A percentile compares a stretch with the other conserved stretches of the same genome.
Conservation (phyloP, 2,888 invertebrate genomes). For the Rhagonycha fulva region DNA sequence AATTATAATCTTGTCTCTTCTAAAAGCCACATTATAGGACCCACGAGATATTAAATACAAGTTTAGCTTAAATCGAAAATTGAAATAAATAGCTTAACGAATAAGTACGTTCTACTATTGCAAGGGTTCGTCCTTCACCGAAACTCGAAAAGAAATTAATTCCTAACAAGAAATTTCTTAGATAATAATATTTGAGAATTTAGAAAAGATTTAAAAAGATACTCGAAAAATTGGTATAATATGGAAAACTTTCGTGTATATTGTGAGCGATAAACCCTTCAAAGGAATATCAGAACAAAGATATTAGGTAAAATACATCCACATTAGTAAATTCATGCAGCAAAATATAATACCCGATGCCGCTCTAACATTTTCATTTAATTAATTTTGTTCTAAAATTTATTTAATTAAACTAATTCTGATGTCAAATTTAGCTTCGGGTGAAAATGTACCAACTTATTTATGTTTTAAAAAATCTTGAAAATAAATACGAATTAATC, state of each 20-base stretch:
- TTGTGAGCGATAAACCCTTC: neutral
- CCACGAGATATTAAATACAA: conserved; percentile 11
- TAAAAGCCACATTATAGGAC: conserved; percentile 14
- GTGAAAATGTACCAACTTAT: too few species aligned
- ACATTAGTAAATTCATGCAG: neutral
- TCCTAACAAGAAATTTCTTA: too few species aligned
- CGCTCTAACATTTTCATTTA: neutral
- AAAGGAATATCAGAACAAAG: neutral
- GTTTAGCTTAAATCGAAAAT: neutral
- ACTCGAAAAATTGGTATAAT: neutral
- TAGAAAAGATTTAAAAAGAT: too few species aligned
- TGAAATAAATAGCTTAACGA: neutral
- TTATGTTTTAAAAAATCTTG: too few species aligned
- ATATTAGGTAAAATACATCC: neutral
- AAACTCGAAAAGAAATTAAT: too few species aligned
- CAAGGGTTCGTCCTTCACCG: too few species aligned
- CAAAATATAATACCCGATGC: neutral
- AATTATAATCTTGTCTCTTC: conserved; percentile 18
- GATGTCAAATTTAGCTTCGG: too few species aligned
- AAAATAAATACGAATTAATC: neutral
- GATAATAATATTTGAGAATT: neutral
- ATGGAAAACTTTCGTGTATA: neutral
- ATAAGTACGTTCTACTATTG: neutral
- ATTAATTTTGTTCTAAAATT: neutral
- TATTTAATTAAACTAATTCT: neutral